A percentile compares a stretch with the other conserved stretches of the same genome.
Evolutionary conservation across 1,140 invertebrate species (phyloP).

Genomic region (Drepana arcuata): DNA sequence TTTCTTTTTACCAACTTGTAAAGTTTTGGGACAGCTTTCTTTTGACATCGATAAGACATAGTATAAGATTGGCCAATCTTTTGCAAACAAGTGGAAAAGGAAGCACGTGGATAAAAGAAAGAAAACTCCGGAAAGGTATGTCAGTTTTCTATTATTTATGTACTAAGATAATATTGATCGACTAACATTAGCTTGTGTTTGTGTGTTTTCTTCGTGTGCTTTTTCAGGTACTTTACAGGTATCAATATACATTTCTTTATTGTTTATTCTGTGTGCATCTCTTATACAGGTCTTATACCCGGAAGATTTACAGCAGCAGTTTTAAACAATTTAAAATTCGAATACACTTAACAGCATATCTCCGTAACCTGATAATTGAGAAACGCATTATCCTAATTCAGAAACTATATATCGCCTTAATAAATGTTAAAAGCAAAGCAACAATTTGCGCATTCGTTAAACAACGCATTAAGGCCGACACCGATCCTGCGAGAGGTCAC

Average conservation of each 20-base stretch:
- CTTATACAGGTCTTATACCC: too few species aligned
- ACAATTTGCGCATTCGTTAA: constrained; percentile 44
- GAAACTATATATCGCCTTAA: too few species aligned
- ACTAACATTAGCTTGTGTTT: constrained; percentile 38
- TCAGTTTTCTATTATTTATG: constrained; percentile 18
- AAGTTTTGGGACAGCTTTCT: constrained; percentile 35
- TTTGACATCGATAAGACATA: constrained; percentile 40
- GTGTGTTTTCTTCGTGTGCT: constrained; percentile 55
- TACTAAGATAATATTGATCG: constrained; percentile 20
- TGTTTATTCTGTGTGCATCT: too few species aligned
- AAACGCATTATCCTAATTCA: too few species aligned
- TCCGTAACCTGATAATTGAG: too few species aligned
- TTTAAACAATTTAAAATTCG: too few species aligned
- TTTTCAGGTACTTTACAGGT: constrained; percentile 62
- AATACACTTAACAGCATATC: too few species aligned
- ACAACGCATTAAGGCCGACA: constrained; percentile 48
- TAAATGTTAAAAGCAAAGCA: too few species aligned
- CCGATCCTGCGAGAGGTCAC: constrained; percentile 41
- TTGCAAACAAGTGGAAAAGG: constrained; percentile 20
- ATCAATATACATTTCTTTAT: constrained; percentile 42
- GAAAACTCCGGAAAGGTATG: constrained; percentile 46
- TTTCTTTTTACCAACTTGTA: too few species aligned
- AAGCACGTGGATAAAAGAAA: constrained; percentile 25
- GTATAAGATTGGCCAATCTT: constrained; percentile 63
- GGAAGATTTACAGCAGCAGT: too few species aligned